Conservation (phyloP, 35 echinoderm and acorn worm genomes). For the Ophioderma brevispina region DNA sequence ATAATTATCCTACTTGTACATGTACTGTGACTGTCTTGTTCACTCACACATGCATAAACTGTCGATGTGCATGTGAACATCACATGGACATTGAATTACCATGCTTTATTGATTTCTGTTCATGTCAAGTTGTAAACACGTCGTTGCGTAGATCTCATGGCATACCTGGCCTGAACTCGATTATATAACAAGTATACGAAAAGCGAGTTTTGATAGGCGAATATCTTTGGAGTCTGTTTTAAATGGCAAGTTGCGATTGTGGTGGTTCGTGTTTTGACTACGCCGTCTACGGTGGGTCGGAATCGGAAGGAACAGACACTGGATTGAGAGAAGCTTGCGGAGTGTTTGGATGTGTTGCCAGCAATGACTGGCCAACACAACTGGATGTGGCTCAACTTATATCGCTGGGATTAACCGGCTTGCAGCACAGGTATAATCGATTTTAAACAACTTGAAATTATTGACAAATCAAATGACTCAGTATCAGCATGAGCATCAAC, state of each 20-base stretch:
- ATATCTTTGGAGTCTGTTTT: not conserved
- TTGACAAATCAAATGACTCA: too few species aligned
- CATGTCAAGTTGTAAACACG: too few species aligned
- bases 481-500: too few species aligned
- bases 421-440: slow-evolving; percentile 85
- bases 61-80: not conserved
- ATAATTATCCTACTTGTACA: too few species aligned
- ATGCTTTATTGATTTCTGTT: too few species aligned
- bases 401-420: slow-evolving; percentile 73
- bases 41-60: too few species aligned
- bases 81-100: not conserved
- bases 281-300: not conserved
- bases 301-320: slow-evolving; percentile 19
- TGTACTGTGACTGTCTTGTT: too few species aligned
- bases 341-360: slow-evolving; percentile 92
- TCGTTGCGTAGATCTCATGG: too few species aligned
- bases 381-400: slow-evolving; percentile 88
- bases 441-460: too few species aligned
- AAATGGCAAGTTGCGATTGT: not conserved
- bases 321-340: slow-evolving; percentile 89
- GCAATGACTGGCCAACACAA: slow-evolving; percentile 85
- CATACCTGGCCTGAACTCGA: too few species aligned
- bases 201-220: too few species aligned
- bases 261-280: not conserved
- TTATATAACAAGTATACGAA: too few species aligned